Conservation (phyloP, 1,140 invertebrate genomes). For the Aphis gossypii region DNA sequence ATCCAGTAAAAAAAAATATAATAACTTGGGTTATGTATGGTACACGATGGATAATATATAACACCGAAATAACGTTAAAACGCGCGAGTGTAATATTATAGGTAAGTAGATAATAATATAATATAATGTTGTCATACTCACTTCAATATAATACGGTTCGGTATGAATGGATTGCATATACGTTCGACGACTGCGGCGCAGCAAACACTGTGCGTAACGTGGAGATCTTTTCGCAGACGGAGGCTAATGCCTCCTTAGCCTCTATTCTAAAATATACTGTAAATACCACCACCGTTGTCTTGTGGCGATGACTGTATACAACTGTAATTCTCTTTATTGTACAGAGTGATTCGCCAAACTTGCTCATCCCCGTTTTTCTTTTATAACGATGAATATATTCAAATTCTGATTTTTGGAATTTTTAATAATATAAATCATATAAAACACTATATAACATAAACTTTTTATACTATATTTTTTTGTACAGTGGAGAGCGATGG, state of each 20-base stretch:
- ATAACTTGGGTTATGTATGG: too few species aligned
- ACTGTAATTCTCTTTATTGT: not conserved
- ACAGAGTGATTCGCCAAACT: not conserved
- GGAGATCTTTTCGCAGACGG: conserved; percentile 17
- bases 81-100: too few species aligned
- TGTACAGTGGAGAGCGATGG: too few species aligned
- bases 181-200: not conserved
- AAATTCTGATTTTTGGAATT: not conserved
- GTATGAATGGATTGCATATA: not conserved
- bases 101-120: not conserved
- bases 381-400: not conserved
- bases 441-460: not conserved
- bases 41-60: not conserved
- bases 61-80: not conserved
- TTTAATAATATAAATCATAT: not conserved
- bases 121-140: not conserved
- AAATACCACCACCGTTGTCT: conserved; percentile 32
- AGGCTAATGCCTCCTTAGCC: conserved; percentile 20
- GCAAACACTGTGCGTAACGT: not conserved
- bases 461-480: too few species aligned
- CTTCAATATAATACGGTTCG: not conserved
- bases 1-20: too few species aligned
- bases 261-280: not conserved
- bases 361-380: not conserved
- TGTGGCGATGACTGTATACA: not conserved